phyloP scores from a whole-genome alignment of 1,140 invertebrate genomes.

The Brachionus plicatilis region DNA sequence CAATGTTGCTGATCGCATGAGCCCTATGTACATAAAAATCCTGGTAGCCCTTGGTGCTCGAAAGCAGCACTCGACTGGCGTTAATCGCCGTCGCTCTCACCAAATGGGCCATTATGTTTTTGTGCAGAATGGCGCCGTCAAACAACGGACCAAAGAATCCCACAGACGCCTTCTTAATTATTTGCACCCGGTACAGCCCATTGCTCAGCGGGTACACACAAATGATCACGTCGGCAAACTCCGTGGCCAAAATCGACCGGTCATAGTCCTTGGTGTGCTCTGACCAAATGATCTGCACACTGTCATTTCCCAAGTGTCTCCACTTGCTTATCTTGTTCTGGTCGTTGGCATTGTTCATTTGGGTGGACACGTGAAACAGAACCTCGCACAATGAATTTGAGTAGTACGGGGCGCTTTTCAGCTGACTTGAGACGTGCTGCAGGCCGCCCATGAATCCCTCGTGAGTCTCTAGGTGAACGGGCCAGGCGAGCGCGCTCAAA shows the following conservation, averaged over 20 bases:
- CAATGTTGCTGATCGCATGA: slow-evolving; percentile 30
- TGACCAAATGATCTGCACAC: slow-evolving; percentile 98
- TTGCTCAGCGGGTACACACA: slow-evolving; percentile 82
- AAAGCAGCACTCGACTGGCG: slow-evolving; percentile 81
- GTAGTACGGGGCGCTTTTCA: slow-evolving; percentile 86
- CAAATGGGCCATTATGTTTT: slow-evolving; percentile 73
- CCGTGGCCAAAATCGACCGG: slow-evolving; percentile 91
- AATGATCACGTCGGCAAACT: slow-evolving; percentile 97
- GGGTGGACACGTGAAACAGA: slow-evolving; percentile 93
- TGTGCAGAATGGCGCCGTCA: slow-evolving; percentile 83
- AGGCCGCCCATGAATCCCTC: slow-evolving; percentile 92
- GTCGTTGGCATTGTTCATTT: slow-evolving; percentile 70
- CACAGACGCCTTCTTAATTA: slow-evolving; percentile 77
- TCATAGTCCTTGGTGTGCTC: slow-evolving; percentile 91
- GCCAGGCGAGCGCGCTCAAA: slow-evolving; percentile 87
- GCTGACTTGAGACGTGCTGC: slow-evolving; percentile 79
- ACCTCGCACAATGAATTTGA: slow-evolving; percentile 85
- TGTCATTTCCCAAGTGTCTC: slow-evolving; percentile 92
- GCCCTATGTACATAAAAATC: slow-evolving; percentile 66
- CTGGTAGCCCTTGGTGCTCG: slow-evolving; percentile 78
- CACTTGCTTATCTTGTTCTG: slow-evolving; percentile 65
- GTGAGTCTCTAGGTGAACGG: slow-evolving; percentile 88
- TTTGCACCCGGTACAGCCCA: slow-evolving; percentile 72
- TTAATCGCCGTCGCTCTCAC: slow-evolving; percentile 84
- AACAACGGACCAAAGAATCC: slow-evolving; percentile 86